These are phyloP conservation scores for Melanotaenia maccullochi DNA, from an alignment of 2,797 vertebrate genomes.

Conservation along the genomic window DNA sequence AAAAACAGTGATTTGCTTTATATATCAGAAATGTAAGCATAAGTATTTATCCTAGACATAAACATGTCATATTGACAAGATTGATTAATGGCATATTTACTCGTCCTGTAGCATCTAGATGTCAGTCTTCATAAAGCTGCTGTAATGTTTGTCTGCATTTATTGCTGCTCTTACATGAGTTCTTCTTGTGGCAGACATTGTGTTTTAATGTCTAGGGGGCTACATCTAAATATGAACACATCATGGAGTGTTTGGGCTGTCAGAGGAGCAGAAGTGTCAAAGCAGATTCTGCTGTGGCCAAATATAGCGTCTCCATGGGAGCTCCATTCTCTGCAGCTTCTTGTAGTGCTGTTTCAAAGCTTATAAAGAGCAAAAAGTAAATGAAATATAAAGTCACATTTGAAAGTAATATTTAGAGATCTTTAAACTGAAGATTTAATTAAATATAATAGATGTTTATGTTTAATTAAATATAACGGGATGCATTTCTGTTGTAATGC, in stretches of 20 bases:
- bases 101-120: neutral
- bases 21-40: neutral
- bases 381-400: neutral
- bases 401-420: constrained; percentile 3
- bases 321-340: constrained; percentile 40
- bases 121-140: neutral
- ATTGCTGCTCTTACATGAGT: neutral
- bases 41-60: neutral
- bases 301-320: constrained; percentile 71
- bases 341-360: constrained; percentile 37
- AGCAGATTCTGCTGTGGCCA: constrained; percentile 60
- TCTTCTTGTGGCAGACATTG: constrained; percentile 16
- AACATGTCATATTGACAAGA: neutral
- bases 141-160: neutral
- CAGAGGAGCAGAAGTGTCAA: constrained; percentile 44
- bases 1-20: neutral
- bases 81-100: neutral
- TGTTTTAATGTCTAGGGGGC: constrained; percentile 40
- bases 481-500: neutral
- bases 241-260: constrained; percentile 53
- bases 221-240: constrained; percentile 28
- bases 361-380: constrained; percentile 10
- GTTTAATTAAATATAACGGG: neutral
- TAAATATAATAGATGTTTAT: neutral
- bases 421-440: constrained; percentile 6